Base-by-base conservation (phyloP, 2,888 invertebrate genomes). In the Pandemis corylana region DNA sequence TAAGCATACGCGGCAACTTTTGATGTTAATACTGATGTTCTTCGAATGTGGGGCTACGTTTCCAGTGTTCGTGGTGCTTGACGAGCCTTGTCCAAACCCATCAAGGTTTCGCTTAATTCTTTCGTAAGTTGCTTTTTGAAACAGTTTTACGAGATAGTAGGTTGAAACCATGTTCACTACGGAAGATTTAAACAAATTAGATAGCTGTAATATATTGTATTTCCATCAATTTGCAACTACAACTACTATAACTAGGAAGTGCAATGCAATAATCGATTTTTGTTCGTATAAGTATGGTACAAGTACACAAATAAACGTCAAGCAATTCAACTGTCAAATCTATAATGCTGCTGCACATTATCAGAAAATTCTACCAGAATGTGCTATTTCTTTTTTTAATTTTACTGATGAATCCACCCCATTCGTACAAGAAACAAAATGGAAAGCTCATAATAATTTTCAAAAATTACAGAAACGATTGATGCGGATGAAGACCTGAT, bases 71-170 rank as follows among this genome's bases (percentile, higher is more conserved):
- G 59, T 46, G 53, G 28, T 62, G 13, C 62, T 44, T 5, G 74
- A 44, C 7, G 75, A 75, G 20, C 71, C 46, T 44, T 75, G 70
- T n/a, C 71, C 75, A 7, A 36, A 44, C 13, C 67, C 67, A 56
- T 67, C 75, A 44, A 66, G 66, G 62, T 75, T 75, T 51, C 75
- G 66, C 20, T 67, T 70, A 12, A 75, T n/a, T 67, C 75, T 70
- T 75, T 75, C 75, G 36, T 71, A 71, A 66, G 75, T 71, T n/a
- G 75, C 75, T 71, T 56, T 75, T 75, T 75, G 75, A 9, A 80
- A 51, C 44, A 77, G 65, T 71, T 76, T 78, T 53, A 80, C 66
- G 42, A 71, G 76, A 64, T 78, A 79, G 71, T 80, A 80, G 1
- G 79, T 70, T 15, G 78, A 76, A 15, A 79, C 78, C 79, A 79